Percentiles rank a stretch among this genome's conserved stretches.
These are phyloP conservation scores for Suillia variegata DNA, from an alignment of 2,888 invertebrate species.

Conservation along the genomic window DNA sequence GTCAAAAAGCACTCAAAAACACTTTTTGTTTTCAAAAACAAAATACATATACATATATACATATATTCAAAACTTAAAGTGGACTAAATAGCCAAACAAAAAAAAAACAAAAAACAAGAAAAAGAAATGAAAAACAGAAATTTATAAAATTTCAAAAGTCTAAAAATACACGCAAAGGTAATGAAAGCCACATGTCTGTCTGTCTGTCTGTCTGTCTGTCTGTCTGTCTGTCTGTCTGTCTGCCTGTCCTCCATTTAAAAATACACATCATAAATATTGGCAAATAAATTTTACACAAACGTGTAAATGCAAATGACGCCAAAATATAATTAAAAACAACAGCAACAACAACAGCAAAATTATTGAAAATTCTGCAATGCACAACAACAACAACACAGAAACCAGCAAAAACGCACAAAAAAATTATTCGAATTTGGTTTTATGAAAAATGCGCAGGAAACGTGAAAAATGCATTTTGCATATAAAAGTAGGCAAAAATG, in stretches of 20 bases:
- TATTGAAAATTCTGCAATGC: conserved; percentile 5
- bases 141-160: too few relatives aligned
- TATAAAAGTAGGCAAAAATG: too few relatives aligned
- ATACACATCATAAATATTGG: conserved; percentile 12
- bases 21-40: background rate
- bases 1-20: too few relatives aligned
- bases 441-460: too few relatives aligned
- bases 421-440: background rate
- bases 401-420: conserved; percentile 25
- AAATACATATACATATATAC: background rate
- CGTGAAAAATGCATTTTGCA: too few relatives aligned
- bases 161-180: conserved; percentile 36
- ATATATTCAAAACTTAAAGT: conserved; percentile 1
- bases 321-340: too few relatives aligned
- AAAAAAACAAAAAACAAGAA: too few relatives aligned
- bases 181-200: conserved; percentile 50
- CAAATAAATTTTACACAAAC: conserved; percentile 9
- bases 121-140: too few relatives aligned
- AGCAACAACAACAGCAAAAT: conserved; percentile 5
- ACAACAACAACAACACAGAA: background rate
- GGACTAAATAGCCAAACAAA: too few relatives aligned
- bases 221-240: too few relatives aligned
- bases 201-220: too few relatives aligned
- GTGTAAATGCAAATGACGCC: too few relatives aligned
- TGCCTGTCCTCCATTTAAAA: conserved; percentile 40